phyloP scores from a whole-genome alignment of 2,888 invertebrate genomes.

The Chrysolina haemoptera region DNA sequence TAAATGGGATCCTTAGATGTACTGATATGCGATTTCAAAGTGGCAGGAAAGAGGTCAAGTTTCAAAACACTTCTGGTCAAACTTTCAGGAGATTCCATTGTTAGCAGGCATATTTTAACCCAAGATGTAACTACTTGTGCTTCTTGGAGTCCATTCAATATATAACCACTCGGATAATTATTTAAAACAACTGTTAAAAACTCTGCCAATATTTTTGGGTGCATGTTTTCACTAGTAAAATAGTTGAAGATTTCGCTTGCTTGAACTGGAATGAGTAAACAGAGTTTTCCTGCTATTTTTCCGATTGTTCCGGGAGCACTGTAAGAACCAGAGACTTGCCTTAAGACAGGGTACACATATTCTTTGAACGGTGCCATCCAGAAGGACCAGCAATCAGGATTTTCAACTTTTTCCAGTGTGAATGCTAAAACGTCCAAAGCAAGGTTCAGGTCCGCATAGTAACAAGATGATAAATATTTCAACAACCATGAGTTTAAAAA shows the following conservation, averaged over 20 bases:
- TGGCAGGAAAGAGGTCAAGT: conserved; percentile 56
- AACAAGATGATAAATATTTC: conserved; percentile 62
- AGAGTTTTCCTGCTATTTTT: conserved; percentile 62
- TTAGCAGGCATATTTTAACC: conserved; percentile 63
- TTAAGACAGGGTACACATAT: conserved; percentile 60
- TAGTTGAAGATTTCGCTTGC: conserved; percentile 55
- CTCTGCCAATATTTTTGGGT: conserved; percentile 57
- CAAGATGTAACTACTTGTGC: conserved; percentile 62
- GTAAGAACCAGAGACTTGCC: conserved; percentile 54
- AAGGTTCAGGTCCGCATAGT: conserved; percentile 59
- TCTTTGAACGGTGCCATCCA: conserved; percentile 61
- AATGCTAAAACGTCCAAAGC: conserved; percentile 59
- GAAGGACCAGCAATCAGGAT: conserved; percentile 57
- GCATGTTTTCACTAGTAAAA: conserved; percentile 59
- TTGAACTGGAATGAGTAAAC: conserved; percentile 51
- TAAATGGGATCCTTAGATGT: conserved; percentile 58
- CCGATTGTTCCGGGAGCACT: conserved; percentile 58
- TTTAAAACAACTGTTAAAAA: conserved; percentile 60
- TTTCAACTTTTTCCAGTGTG: conserved; percentile 56
- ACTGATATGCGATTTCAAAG: conserved; percentile 51
- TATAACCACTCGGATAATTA: conserved; percentile 54
- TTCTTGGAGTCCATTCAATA: conserved; percentile 58
- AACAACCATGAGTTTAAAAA: conserved; percentile 64
- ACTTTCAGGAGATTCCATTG: conserved; percentile 53
- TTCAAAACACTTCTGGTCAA: conserved; percentile 60